A percentile compares a stretch with the other conserved stretches of the same genome.
phyloP scores from a whole-genome alignment of 2,797 vertebrate genomes.

The Sebastiscus tertius region DNA sequence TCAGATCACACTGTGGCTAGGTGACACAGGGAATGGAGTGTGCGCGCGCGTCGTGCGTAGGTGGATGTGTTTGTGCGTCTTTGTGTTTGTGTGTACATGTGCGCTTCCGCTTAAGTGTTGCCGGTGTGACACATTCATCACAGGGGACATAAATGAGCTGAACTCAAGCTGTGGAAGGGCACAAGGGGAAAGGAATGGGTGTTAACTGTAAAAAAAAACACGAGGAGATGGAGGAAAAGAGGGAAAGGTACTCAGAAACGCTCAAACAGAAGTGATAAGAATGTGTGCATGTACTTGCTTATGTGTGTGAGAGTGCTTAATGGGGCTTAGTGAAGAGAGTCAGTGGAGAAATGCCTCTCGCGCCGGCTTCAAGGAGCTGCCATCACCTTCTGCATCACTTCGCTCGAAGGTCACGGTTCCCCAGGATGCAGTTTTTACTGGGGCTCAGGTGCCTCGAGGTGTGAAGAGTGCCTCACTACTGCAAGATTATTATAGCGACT shows the following conservation, averaged over 20 bases:
- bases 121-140: slow-evolving; percentile 67
- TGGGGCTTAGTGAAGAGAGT: slow-evolving; percentile 47
- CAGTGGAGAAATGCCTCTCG: background rate
- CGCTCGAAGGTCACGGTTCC: slow-evolving; percentile 42
- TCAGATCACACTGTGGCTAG: slow-evolving; percentile 57
- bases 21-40: slow-evolving; percentile 31
- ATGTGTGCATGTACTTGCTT: slow-evolving; percentile 6
- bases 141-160: slow-evolving; percentile 66
- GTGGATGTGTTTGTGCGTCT: slow-evolving; percentile 20
- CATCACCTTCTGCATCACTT: slow-evolving; percentile 36
- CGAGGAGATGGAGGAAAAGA: background rate
- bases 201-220: slow-evolving; percentile 23
- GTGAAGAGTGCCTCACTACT: background rate
- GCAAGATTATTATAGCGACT: background rate
- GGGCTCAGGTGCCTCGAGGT: slow-evolving; percentile 6
- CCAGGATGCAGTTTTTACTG: background rate
- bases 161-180: slow-evolving; percentile 48
- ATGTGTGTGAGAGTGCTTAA: slow-evolving; percentile 46
- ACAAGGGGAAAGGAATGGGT: slow-evolving; percentile 24
- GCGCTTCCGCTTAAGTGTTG: slow-evolving; percentile 43
- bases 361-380: slow-evolving; percentile 8
- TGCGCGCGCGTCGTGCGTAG: background rate
- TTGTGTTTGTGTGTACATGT: background rate
- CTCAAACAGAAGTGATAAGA: background rate
- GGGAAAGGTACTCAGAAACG: background rate